Conservation (phyloP, 2,888 invertebrate genomes). For the Acleris emargana region DNA sequence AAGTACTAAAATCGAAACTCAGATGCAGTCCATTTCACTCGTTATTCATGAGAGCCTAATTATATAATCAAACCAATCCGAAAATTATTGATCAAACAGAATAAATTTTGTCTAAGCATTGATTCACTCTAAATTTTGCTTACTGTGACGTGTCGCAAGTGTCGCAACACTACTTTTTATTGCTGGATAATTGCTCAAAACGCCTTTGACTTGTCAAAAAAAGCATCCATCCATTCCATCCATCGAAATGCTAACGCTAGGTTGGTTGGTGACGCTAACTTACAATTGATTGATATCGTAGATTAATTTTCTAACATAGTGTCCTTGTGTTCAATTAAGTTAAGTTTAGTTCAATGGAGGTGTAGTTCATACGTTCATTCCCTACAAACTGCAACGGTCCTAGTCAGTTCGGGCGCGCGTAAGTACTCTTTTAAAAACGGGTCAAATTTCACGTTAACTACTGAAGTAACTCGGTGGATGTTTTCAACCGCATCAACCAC, state of each 20-base stretch:
- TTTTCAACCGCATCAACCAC: background rate
- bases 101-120: no score
- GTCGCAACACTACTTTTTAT: no score
- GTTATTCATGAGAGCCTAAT: no score
- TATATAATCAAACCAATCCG: no score
- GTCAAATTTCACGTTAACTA: slow-evolving; percentile 26
- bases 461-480: slow-evolving; percentile 25
- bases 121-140: no score
- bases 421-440: slow-evolving; percentile 16
- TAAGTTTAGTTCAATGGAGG: background rate
- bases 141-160: no score
- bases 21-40: no score
- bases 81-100: no score
- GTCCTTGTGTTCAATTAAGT: background rate
- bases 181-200: no score
- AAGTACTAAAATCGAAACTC: no score
- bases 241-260: background rate
- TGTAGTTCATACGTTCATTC: slow-evolving; percentile 9
- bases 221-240: no score
- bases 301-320: background rate
- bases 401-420: slow-evolving; percentile 18
- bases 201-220: background rate
- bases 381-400: slow-evolving; percentile 5
- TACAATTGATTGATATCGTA: no score
- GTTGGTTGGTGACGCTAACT: background rate